A percentile compares a stretch with the other conserved stretches of the same genome.
These are phyloP conservation scores for Loris lydekkerianus DNA, from an alignment of 2,797 vertebrate species.

Conservation along the genomic window DNA sequence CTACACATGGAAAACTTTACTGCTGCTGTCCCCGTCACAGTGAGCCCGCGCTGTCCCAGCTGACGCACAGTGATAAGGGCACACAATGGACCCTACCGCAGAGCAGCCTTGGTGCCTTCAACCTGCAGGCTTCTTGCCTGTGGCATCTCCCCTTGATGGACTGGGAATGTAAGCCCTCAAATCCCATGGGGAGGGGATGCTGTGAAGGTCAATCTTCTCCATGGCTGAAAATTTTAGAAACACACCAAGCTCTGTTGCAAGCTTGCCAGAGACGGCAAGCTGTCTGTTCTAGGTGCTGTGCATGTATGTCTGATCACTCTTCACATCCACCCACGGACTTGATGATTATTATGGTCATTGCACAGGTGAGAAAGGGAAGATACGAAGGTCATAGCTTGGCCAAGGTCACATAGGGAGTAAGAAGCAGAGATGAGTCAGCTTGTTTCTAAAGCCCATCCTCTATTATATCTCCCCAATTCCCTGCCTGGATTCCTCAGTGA, in stretches of 20 bases:
- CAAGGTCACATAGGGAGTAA: neutral
- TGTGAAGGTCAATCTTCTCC: neutral
- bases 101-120: conserved; percentile 80
- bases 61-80: conserved; percentile 84
- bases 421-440: fast-evolving
- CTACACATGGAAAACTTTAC: conserved; percentile 93
- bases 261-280: neutral
- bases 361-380: neutral
- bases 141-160: neutral
- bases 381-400: neutral
- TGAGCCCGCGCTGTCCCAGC: conserved; percentile 87
- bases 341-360: neutral
- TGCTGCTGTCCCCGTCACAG: conserved; percentile 87
- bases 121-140: neutral
- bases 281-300: no score
- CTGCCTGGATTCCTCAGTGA: neutral
- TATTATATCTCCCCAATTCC: no score
- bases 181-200: fast-evolving
- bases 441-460: neutral
- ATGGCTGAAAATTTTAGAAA: neutral
- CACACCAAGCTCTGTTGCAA: no score
- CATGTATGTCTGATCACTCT: no score
- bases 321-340: no score
- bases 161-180: neutral
- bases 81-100: conserved; percentile 72